Base-by-base conservation (phyloP, 2,797 vertebrate genomes). In the Parambassis ranga region DNA sequence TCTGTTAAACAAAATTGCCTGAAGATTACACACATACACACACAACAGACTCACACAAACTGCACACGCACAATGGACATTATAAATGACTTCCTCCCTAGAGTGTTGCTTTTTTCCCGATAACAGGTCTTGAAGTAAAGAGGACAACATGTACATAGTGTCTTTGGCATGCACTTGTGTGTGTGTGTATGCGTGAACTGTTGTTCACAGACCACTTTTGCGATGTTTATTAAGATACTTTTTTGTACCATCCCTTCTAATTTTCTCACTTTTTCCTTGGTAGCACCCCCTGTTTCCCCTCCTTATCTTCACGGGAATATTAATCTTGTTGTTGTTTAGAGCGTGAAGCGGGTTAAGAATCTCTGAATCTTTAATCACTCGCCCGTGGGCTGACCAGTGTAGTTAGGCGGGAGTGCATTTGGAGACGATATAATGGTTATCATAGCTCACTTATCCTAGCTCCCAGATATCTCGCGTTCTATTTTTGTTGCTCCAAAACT, bases 241-340 rank as follows among this genome's bases (percentile, higher is more conserved):
- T 61, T 66, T 60, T 71, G 10, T 24, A 32, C 27, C 15, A 41
- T 56, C 36, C 36, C 37, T 7, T 58, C 50, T 47, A 46, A 51
- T 63, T 63, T 82, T 51, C 44, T 19, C 28, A 27, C 52, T 62
- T 64, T 84, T 56, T 66, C 52, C 79, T 79, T 72, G 73, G 4
- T 35, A 47, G 55, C 51, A 43, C 47, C 43, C 48, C 53, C 70
- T 55, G n/a, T 50, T 48, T 50, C 35, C 57, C 35, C 57, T 35
- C 60, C 71, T 77, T 71, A 75, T 83, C 74, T 80, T 58, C 59
- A 61, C 6, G 26, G 43, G 62, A 87, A 83, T 88, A 88, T 91
- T 88, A 82, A 87, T 88, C 83, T 83, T 84, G 89, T 89, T 90
- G 83, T 87, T 88, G 87, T 91, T 87, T 69, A 75, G 76, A 84